These are phyloP conservation scores for Pristis pectinata DNA, from an alignment of 2,797 vertebrate genomes.

Conservation along the genomic window DNA sequence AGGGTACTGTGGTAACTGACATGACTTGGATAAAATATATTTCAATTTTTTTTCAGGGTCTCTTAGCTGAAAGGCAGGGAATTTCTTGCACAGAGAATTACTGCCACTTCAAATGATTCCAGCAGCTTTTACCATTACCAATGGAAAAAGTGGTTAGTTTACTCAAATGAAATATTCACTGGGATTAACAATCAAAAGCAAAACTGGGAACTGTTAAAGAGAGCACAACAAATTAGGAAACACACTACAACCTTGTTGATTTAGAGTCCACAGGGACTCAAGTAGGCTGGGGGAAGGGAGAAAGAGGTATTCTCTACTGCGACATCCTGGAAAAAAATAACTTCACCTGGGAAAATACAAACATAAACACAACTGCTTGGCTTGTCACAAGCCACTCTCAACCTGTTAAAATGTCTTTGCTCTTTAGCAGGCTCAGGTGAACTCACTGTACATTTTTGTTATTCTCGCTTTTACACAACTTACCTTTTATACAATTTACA, in stretches of 20 bases:
- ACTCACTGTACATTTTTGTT: not conserved
- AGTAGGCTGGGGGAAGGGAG: not conserved
- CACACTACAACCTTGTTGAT: not conserved
- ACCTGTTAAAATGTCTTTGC: not conserved
- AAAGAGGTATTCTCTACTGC: not conserved
- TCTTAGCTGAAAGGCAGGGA: not conserved
- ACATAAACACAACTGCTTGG: not conserved
- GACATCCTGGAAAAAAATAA: conserved; percentile 8
- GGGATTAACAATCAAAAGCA: not conserved
- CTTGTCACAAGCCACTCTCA: conserved; percentile 15
- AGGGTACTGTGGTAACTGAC: not conserved
- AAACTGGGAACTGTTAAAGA: not conserved
- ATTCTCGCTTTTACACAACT: not conserved
- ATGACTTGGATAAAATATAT: not conserved
- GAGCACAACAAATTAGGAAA: not conserved
- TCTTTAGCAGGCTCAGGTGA: not conserved
- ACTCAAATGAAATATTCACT: not conserved
- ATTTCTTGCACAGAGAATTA: not conserved
- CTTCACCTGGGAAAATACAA: conserved; percentile 25
- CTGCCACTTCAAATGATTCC: not conserved
- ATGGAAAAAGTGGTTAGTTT: not conserved
- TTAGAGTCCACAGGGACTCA: conserved; percentile 5
- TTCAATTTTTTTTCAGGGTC: not conserved
- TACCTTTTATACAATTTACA: not conserved
- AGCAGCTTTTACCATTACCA: not conserved